Conservation (phyloP, 1,140 invertebrate species). For the Eulimnadia texana region DNA sequence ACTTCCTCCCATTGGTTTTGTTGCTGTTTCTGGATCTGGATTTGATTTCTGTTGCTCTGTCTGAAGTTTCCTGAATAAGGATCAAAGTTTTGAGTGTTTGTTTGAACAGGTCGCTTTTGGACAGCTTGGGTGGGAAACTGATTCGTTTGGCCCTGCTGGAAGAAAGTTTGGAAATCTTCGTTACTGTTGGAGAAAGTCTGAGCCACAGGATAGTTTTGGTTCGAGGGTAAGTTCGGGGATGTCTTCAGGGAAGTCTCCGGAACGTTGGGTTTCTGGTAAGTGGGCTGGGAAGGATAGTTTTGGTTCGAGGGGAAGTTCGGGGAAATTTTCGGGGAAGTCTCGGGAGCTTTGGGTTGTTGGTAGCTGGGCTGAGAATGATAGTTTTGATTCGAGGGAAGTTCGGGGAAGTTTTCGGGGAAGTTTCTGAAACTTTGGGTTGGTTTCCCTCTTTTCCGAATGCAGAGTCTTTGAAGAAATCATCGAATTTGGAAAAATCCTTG, state of each 20-base stretch:
- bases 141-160: no score
- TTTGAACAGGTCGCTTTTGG: no score
- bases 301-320: conserved; percentile 1
- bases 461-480: conserved; percentile 6
- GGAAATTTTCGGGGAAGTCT: background rate
- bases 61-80: no score
- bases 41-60: background rate
- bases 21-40: background rate
- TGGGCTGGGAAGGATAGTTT: background rate
- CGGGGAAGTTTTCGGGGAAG: background rate
- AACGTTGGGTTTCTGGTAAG: no score
- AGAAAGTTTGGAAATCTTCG: no score
- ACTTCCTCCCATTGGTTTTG: background rate
- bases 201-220: no score
- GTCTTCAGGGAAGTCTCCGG: no score
- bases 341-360: background rate
- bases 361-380: background rate
- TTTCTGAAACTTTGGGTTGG: background rate
- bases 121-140: no score
- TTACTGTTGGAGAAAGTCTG: no score
- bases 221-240: no score
- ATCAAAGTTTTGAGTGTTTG: no score
- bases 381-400: background rate
- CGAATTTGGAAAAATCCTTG: background rate
- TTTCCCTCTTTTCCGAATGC: background rate